A percentile compares a stretch with the other conserved stretches of the same genome.
These are phyloP conservation scores for Datnioides undecimradiatus DNA, from an alignment of 2,113 vertebrate genomes.

Conservation along the genomic window DNA sequence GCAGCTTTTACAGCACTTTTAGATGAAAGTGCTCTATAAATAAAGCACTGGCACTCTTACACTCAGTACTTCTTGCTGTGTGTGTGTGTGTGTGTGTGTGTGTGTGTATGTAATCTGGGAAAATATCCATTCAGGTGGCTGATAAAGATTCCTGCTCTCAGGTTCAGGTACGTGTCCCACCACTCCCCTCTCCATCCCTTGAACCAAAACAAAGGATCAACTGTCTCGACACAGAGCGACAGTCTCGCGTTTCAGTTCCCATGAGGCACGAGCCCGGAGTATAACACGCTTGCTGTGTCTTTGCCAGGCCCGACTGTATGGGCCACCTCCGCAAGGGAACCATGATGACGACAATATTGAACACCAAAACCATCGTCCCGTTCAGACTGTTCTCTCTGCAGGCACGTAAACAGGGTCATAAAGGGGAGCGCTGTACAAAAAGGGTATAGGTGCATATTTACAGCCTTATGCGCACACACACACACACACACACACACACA, in stretches of 20 bases:
- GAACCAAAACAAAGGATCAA: conserved; percentile 73
- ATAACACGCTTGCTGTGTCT: conserved; percentile 36
- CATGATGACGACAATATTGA: no score
- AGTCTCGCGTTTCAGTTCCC: conserved; percentile 70
- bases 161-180: conserved; percentile 63
- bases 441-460: conserved; percentile 7
- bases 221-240: conserved; percentile 67
- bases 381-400: not conserved
- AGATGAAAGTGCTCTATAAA: conserved; percentile 60
- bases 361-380: no score
- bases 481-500: no score
- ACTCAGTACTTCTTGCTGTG: not conserved
- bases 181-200: conserved; percentile 52
- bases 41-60: conserved; percentile 25
- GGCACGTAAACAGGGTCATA: not conserved
- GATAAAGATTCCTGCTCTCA: conserved; percentile 61
- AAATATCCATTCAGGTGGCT: conserved; percentile 52
- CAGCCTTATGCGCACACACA: no score
- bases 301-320: conserved; percentile 3
- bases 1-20: conserved; percentile 26
- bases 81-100: not conserved
- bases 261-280: conserved; percentile 53
- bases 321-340: conserved; percentile 2
- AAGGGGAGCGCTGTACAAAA: conserved; percentile 21
- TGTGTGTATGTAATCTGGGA: conserved; percentile 38